Evolutionary conservation across 2,888 invertebrate genomes (phyloP), one percentile per base, ranked within the genome.

Genomic region (Agonopterix subpropinquella): DNA sequence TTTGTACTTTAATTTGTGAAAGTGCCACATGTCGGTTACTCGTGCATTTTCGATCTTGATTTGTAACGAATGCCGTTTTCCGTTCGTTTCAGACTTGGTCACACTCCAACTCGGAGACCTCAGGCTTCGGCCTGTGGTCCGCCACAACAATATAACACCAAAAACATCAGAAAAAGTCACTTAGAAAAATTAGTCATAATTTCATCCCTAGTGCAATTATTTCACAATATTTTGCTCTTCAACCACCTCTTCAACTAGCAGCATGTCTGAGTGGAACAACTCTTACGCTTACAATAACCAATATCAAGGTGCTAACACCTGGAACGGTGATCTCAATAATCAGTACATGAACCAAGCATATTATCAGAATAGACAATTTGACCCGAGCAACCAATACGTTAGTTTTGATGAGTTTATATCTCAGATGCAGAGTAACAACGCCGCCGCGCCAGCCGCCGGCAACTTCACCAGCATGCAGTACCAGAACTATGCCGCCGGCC

Each of bases 71-170:
- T 41, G 13, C 11, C 36, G 28, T 44, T 36, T 44, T 36, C 35
- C 47, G 8, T 57, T 64, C 47, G 37, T 77, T 78, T 57, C 76
- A 80, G 79, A 69, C 61, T 61, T 61, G 58, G 61, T 62, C 57
- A 58, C 57, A 57, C 58, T 49, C 45, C 49, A 58, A 55, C 53
- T 53, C 52, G 53, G 50, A 56, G 78, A 68, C 81, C 82, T 67
- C 75, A 70, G 87, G 86, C 84, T 78, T 82, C 81, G 85, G 87
- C 86, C 86, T 83, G 78, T 66, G 77, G 86, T 74, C 76, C n/a
- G 61, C 54, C 55, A 55, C 52, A 56, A 55, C 57, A 52, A 45
- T 49, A 52, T 52, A 41, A 47, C 45, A 41, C 28, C 57, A 53
- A 53, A 59, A 59, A 64, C 53, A 50, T 48, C 49, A 48, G 53